phyloP scores from a whole-genome alignment of 2,113 vertebrate species.

The Dasyornis broadbenti region DNA sequence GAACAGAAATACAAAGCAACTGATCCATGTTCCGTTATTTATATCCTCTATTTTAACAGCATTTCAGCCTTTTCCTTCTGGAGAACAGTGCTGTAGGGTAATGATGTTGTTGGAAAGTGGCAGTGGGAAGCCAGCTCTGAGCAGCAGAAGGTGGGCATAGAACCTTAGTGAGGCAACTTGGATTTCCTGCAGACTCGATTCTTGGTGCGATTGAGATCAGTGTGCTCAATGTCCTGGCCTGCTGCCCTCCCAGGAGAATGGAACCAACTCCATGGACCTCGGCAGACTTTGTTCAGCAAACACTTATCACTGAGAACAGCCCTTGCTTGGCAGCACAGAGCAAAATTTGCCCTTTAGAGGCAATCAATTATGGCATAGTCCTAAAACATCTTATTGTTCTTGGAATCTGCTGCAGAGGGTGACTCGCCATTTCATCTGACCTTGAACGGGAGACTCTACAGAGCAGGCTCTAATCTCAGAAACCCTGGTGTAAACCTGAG shows the following conservation, averaged over 20 bases:
- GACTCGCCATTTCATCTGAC: not conserved
- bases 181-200: conserved; percentile 22
- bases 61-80: not conserved
- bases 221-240: conserved; percentile 20
- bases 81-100: not conserved
- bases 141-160: not conserved
- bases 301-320: conserved; percentile 40
- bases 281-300: not conserved
- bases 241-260: conserved; percentile 11
- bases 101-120: not conserved
- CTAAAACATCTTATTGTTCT: conserved; percentile 46
- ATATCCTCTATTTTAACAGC: not conserved
- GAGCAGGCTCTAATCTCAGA: conserved; percentile 1
- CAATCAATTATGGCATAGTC: not conserved
- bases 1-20: conserved; percentile 1
- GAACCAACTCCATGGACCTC: not conserved
- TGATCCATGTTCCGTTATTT: not conserved
- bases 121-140: not conserved
- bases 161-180: not conserved
- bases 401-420: not conserved
- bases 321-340: conserved; percentile 19
- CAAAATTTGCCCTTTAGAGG: conserved; percentile 50
- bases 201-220: conserved; percentile 17
- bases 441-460: not conserved
- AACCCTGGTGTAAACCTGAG: not conserved